Percentiles rank a stretch among this genome's conserved stretches.
phyloP scores from a whole-genome alignment of 2,113 vertebrate species.

The Rhinoptilus africanus region DNA sequence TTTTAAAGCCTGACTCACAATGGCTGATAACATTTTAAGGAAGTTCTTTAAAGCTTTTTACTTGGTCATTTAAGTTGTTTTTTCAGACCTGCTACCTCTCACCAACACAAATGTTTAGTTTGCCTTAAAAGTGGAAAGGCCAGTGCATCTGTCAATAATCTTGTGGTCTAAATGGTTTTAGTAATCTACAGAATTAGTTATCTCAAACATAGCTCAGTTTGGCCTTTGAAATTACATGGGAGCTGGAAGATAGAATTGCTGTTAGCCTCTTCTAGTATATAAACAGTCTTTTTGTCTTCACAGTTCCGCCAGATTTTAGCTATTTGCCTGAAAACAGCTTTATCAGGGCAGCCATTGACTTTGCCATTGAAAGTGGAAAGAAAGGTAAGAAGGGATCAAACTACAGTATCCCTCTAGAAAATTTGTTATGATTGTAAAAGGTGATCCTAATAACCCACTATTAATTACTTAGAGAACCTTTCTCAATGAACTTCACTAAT shows the following conservation, averaged over 20 bases:
- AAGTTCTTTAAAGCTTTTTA: not conserved
- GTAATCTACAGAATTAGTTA: not conserved
- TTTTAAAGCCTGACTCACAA: not conserved
- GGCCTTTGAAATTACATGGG: not conserved
- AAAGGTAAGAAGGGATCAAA: constrained; percentile 79
- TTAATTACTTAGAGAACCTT: not conserved
- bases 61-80: not conserved
- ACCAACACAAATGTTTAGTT: not conserved
- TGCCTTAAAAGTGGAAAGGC: not conserved
- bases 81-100: not conserved
- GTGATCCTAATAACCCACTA: not conserved
- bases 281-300: constrained; percentile 47
- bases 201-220: not conserved
- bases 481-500: not conserved
- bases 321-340: constrained; percentile 92
- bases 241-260: constrained; percentile 24
- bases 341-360: constrained; percentile 82
- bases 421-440: not conserved
- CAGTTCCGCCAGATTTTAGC: constrained; percentile 92
- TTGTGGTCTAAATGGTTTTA: constrained; percentile 24
- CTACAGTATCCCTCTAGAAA: not conserved
- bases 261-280: constrained; percentile 14
- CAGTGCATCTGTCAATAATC: not conserved
- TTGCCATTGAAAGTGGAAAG: constrained; percentile 84
- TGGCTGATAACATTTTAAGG: not conserved